Percentiles rank a stretch among this genome's conserved stretches.
Conservation (phyloP, 2,888 invertebrate genomes). For the Acanthacorydalis orientalis region DNA sequence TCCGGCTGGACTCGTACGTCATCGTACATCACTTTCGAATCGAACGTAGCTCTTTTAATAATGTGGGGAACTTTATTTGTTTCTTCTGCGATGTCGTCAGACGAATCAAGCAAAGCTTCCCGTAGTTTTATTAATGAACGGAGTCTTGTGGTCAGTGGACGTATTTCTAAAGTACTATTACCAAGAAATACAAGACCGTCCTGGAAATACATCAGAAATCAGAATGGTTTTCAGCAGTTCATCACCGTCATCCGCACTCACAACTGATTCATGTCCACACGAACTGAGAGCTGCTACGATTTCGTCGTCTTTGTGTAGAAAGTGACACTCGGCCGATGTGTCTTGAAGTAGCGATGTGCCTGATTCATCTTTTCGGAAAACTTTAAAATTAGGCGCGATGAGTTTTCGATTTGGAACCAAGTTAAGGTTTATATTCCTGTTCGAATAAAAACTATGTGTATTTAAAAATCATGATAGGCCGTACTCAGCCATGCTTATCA, state of each 20-base stretch:
- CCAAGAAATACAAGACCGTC: constrained; percentile 50
- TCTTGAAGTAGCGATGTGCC: constrained; percentile 21
- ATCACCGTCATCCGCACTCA: constrained; percentile 23
- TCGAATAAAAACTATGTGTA: constrained; percentile 9
- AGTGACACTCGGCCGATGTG: constrained; percentile 38
- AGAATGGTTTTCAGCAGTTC: no score
- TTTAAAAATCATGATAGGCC: background rate
- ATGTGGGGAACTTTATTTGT: constrained; percentile 32
- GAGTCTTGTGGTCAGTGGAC: constrained; percentile 35
- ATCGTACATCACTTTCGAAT: constrained; percentile 24
- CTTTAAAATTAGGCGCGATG: constrained; percentile 39
- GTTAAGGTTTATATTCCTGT: constrained; percentile 40
- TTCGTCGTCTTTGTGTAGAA: constrained; percentile 37
- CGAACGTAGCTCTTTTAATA: constrained; percentile 35
- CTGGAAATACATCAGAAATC: constrained; percentile 23
- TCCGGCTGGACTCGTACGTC: constrained; percentile 18
- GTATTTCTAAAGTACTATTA: constrained; percentile 51
- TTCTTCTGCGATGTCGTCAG: constrained; percentile 7
- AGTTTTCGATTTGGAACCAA: constrained; percentile 44
- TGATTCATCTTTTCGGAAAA: constrained; percentile 33
- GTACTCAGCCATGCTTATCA: background rate
- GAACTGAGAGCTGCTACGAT: constrained; percentile 50
- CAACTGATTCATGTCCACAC: constrained; percentile 43
- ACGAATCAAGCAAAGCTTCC: constrained; percentile 21
- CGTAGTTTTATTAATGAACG: constrained; percentile 24